These are phyloP conservation scores for Pherbina coryleti DNA, from an alignment of 2,888 invertebrate species.

Conservation along the genomic window DNA sequence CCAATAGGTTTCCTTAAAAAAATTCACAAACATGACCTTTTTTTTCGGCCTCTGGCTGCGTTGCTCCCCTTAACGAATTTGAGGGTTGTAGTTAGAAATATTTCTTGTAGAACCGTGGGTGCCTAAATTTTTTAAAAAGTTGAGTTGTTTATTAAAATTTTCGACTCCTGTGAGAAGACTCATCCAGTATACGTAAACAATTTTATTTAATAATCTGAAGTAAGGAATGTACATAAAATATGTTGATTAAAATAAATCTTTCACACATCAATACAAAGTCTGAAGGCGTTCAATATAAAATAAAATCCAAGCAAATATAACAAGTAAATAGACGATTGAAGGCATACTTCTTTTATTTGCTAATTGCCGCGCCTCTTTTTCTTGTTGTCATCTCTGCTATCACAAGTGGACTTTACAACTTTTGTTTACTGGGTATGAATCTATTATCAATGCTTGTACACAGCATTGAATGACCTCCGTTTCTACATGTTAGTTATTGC, in stretches of 20 bases:
- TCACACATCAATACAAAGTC: not conserved
- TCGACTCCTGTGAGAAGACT: no score
- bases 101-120: no score
- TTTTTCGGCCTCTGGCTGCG: no score
- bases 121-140: no score
- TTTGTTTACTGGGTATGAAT: not conserved
- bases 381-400: not conserved
- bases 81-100: no score
- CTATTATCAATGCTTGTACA: not conserved
- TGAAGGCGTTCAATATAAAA: not conserved
- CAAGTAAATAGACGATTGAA: not conserved
- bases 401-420: not conserved
- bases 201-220: not conserved
- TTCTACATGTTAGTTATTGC: not conserved
- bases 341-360: no score
- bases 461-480: not conserved
- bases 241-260: not conserved
- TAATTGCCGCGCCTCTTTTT: slow-evolving; percentile 8
- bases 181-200: not conserved
- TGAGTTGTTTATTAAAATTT: no score
- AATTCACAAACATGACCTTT: no score
- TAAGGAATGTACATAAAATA: not conserved
- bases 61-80: no score
- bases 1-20: no score
- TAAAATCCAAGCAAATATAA: not conserved